These are phyloP conservation scores for Steinernema hermaphroditum DNA, from an alignment of 2,888 invertebrate species.

Conservation along the genomic window DNA sequence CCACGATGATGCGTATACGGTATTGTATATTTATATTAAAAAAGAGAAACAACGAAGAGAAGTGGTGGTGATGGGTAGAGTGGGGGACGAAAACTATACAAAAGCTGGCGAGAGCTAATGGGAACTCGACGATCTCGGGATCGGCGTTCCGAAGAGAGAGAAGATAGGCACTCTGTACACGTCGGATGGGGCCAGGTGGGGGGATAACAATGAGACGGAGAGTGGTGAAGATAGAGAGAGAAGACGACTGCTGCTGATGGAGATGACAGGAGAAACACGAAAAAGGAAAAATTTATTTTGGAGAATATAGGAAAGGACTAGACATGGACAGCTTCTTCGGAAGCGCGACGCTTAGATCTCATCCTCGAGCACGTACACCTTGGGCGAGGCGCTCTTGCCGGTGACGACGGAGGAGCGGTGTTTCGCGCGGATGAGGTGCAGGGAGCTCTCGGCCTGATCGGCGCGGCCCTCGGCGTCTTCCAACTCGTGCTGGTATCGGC, in stretches of 20 bases:
- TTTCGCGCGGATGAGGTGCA: constrained; percentile 92
- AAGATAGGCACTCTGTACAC: constrained; percentile 23
- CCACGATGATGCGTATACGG: constrained; percentile 29
- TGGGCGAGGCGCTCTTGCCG: constrained; percentile 52
- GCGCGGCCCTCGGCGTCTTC: constrained; percentile 96
- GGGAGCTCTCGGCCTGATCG: constrained; percentile 74
- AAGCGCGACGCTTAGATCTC: constrained; percentile 25
- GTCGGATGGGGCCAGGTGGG: constrained; percentile 16
- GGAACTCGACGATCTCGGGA: constrained; percentile 24
- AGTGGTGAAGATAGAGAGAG: background rate
- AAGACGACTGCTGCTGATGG: background rate
- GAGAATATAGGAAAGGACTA: constrained; percentile 14
- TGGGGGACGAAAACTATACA: constrained; percentile 18
- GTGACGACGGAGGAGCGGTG: constrained; percentile 74
- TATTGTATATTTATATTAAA: constrained; percentile 31
- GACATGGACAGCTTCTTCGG: constrained; percentile 1
- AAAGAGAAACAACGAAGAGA: constrained; percentile 19
- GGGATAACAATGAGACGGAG: constrained; percentile 6
- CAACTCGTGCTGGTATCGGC: constrained; percentile 95
- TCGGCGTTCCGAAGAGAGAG: constrained; percentile 25
- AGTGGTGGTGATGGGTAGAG: background rate
- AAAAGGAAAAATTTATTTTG: constrained; percentile 24
- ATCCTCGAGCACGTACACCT: constrained; percentile 56
- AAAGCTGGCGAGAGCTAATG: constrained; percentile 30
- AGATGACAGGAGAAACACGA: constrained; percentile 18